A percentile compares a stretch with the other conserved stretches of the same genome.
These are phyloP conservation scores for Drosophila asahinai DNA, from an alignment of 1,140 invertebrate genomes.

Conservation along the genomic window DNA sequence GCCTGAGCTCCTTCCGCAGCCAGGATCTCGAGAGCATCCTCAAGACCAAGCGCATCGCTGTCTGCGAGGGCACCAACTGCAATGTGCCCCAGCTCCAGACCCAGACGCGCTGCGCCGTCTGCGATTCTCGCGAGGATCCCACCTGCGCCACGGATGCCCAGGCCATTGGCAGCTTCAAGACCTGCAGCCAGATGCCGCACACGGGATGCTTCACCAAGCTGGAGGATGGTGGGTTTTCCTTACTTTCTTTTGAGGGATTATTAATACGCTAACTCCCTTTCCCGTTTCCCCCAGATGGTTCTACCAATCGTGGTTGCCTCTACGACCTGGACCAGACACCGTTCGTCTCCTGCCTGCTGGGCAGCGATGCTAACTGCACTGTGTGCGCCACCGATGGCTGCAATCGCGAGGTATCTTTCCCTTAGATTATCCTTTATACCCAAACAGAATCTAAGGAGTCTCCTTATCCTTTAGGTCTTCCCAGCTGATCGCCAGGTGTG, in stretches of 20 bases:
- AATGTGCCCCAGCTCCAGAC: slow-evolving; percentile 50
- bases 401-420: slow-evolving; percentile 62
- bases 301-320: slow-evolving; percentile 71
- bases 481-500: slow-evolving; percentile 72
- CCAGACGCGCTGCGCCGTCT: slow-evolving; percentile 64
- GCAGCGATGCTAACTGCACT: slow-evolving; percentile 58
- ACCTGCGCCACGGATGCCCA: slow-evolving; percentile 58
- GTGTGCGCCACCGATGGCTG: slow-evolving; percentile 65
- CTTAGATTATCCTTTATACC: not conserved
- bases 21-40: slow-evolving; percentile 69
- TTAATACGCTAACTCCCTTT: not conserved
- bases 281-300: slow-evolving; percentile 53
- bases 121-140: slow-evolving; percentile 66
- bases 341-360: slow-evolving; percentile 69
- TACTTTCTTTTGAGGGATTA: no score
- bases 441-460: not conserved
- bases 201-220: slow-evolving; percentile 61
- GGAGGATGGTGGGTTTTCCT: slow-evolving; percentile 27
- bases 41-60: slow-evolving; percentile 68
- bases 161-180: slow-evolving; percentile 47
- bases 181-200: slow-evolving; percentile 67
- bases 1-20: slow-evolving; percentile 71
- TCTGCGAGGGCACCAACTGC: slow-evolving; percentile 69
- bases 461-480: slow-evolving; percentile 46
- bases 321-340: slow-evolving; percentile 55